Evolutionary conservation across 2,113 vertebrate genomes (phyloP), one percentile per base, ranked within the genome.

Genomic region (Eurypyga helias): DNA sequence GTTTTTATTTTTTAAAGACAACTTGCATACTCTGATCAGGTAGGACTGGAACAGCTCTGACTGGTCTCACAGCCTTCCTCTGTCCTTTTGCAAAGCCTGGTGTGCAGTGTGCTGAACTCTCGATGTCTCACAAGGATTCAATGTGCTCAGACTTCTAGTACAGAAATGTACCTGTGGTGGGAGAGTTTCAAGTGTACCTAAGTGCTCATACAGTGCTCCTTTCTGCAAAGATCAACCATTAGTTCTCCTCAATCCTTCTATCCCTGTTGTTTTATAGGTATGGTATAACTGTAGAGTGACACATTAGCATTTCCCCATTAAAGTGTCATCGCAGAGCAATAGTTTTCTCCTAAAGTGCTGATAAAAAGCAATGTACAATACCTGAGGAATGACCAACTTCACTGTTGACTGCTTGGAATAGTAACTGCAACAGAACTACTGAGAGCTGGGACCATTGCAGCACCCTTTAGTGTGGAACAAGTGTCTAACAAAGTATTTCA

Each of bases 401-500:
- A 36, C 66, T 64, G 69, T 1, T 70, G 52, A 17, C 52, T 57
- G 72, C 46, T 77, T 81, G 60, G 36, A 89, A 93, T 8, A 81
- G 72, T 18, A 48, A 78, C 72, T 66, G 67, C 54, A 80, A 79
- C 33, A 49, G 46, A 69, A 83, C 38, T n/a, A 67, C 12, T 46
- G 80, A 76, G 77, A 81, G 24, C 15, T 8, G 38, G 73, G 54
- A 58, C 61, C 5, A 33, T 1, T 61, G 66, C 49, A 66, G 54
- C 71, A 34, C 51, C 48, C 54, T 36, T 62, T 4, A 48, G 60
- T 10, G 66, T 49, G 55, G 51, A 58, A 2, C 49, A 79, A 83
- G n/a, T 46, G 25, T 48, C 72, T 70, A 78, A 80, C 58, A 70
- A 89, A 75, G 64, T 90, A 94, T 86, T 92, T 90, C 61, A 91